These are phyloP conservation scores for Akabosia matsudoensis DNA, from an alignment of 1,140 invertebrate species.

Conservation along the genomic window DNA sequence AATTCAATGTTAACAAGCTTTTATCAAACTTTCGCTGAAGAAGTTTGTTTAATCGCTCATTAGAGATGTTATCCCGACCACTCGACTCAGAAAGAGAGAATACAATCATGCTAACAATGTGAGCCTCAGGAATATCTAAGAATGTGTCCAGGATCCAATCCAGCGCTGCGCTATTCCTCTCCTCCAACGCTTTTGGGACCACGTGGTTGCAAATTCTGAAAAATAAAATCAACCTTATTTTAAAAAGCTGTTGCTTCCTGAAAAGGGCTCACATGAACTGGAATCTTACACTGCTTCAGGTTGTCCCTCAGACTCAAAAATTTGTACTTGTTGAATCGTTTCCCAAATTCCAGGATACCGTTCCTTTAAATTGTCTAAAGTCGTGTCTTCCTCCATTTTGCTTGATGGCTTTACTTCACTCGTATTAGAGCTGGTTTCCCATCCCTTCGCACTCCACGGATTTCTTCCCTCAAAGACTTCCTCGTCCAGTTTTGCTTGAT, in stretches of 20 bases:
- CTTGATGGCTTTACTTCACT: not conserved
- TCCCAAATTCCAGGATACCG: conserved; percentile 1
- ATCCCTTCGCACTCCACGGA: conserved; percentile 31
- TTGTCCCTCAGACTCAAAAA: conserved; percentile 39
- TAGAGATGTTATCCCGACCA: not conserved
- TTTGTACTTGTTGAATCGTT: conserved; percentile 22
- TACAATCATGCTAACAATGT: conserved; percentile 26
- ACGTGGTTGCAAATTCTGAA: conserved; percentile 43
- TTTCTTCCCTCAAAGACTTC: conserved; percentile 40
- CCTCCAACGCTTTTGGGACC: conserved; percentile 32
- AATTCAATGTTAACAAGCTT: conserved; percentile 9
- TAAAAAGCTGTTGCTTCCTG: not conserved
- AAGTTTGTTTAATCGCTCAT: conserved; percentile 26
- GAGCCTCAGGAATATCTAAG: conserved; percentile 39
- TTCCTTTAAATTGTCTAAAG: not conserved
- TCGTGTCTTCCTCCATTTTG: not conserved
- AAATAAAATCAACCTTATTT: not conserved
- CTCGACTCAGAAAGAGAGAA: not conserved
- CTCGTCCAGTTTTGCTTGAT: conserved; percentile 23
- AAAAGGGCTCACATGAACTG: not conserved
- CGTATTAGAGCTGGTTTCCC: not conserved
- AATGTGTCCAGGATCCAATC: conserved; percentile 41
- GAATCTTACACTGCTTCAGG: conserved; percentile 43
- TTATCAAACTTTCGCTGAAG: conserved; percentile 33
- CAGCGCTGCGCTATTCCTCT: conserved; percentile 22